Percentiles rank a stretch among this genome's conserved stretches.
Conservation (phyloP, 2,797 vertebrate genomes). For the Pipistrellus kuhlii region DNA sequence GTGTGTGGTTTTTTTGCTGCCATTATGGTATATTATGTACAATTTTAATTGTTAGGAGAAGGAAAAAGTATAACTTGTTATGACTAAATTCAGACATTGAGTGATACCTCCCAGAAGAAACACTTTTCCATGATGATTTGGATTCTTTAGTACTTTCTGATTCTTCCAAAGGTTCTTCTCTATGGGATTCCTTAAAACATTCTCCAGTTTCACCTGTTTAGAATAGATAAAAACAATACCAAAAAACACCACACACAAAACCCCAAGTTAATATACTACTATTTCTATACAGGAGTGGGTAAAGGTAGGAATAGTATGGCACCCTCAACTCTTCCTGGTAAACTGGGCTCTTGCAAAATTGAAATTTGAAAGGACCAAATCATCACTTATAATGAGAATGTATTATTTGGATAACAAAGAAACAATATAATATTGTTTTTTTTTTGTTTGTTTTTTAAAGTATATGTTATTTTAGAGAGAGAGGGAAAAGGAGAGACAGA, state of each 20-base stretch:
- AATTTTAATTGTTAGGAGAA: conserved; percentile 22
- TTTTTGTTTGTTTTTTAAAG: too few species aligned
- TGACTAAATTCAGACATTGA: conserved; percentile 43
- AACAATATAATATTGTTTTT: background rate
- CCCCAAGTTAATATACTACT: conserved; percentile 10
- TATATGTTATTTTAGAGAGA: too few species aligned
- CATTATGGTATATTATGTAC: background rate
- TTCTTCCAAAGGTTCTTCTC: conserved; percentile 66
- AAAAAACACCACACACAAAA: background rate
- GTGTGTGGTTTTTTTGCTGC: background rate
- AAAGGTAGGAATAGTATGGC: background rate
- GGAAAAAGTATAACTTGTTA: background rate
- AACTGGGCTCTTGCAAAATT: background rate
- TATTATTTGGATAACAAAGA: background rate
- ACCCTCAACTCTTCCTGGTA: background rate
- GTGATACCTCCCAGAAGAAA: conserved; percentile 82
- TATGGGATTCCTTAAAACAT: conserved; percentile 59
- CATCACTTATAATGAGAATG: background rate
- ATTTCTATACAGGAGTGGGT: background rate
- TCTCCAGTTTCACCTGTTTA: conserved; percentile 81
- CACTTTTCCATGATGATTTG: conserved; percentile 50
- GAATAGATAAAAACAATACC: conserved; percentile 41
- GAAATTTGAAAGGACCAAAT: background rate
- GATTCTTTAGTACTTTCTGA: conserved; percentile 76
- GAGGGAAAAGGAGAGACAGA: too few species aligned